Base-by-base conservation (phyloP, 2,797 vertebrate species). In the Crocodylus rhombifer region DNA sequence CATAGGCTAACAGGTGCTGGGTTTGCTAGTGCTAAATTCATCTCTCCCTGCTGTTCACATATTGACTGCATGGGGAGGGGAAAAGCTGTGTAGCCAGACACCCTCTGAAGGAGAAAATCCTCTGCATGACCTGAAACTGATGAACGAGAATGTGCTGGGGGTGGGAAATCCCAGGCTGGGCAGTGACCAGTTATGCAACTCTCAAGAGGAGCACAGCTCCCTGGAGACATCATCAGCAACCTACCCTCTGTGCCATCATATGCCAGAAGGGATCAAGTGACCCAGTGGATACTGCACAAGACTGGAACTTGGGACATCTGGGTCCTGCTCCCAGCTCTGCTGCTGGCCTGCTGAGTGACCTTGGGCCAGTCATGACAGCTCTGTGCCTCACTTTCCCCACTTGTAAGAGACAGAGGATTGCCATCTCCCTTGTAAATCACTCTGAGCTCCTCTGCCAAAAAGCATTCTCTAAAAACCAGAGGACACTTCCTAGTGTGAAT, bases 401-500 rank as follows among this genome's bases (percentile, higher is more conserved):
- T 14, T 42, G 67, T 23, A 36, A 71, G 42, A 42, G 23, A 14
- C 33, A 33, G 67, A 7, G 7, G 33, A 14, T 61, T 61, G 7
- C 60, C 60, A 61, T 51, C 42, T 51, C 60, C 60, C 60, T 9
- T 23, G 60, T 18, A 23, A 25, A 25, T 12, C 14, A 12, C 9
- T 28, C 51, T 7, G 51, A 11, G 26, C 26, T 75, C 51, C 25
- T 17, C 42, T 51, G 42, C 10, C 42, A 51, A 51, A 17, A 56
- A n/a, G 51, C 16, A 14, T 23, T 21, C 0, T 56, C 60, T 5
- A 71, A 60, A 58, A 16, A 26, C 1, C 73, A 12, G 2, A 61
- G 65, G 26, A 13, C 63, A 14, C 61, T 62, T 42, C 3, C 26
- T 5, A 42, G 8, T 26, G 60, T 63, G n/a, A 6, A 21, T 80